These are phyloP conservation scores for Harpegnathos saltator DNA, from an alignment of 1,140 invertebrate genomes.

Conservation along the genomic window DNA sequence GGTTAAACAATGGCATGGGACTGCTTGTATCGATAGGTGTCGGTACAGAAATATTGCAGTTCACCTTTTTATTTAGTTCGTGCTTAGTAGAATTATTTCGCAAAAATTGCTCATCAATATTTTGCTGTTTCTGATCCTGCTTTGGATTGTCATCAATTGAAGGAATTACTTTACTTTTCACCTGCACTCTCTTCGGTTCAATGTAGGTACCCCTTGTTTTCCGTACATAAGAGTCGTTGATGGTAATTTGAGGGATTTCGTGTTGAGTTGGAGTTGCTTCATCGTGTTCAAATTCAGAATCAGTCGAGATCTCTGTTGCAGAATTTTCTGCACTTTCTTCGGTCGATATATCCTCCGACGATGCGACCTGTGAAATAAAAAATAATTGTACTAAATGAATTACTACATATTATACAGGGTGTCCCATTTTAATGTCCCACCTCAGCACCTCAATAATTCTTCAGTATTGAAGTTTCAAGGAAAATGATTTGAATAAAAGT, in stretches of 20 bases:
- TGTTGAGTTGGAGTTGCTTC: constrained; percentile 89
- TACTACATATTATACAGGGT: background rate
- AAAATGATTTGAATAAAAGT: too few species aligned
- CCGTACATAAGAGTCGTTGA: constrained; percentile 87
- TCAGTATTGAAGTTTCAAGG: too few species aligned
- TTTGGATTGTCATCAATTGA: constrained; percentile 81
- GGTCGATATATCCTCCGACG: constrained; percentile 88
- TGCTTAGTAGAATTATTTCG: constrained; percentile 61
- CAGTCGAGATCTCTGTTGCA: constrained; percentile 95
- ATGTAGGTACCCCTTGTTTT: constrained; percentile 85
- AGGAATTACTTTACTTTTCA: constrained; percentile 84
- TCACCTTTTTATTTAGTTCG: constrained; percentile 29
- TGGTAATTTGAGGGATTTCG: constrained; percentile 89
- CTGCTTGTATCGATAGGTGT: constrained; percentile 71
- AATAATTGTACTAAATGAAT: constrained; percentile 43
- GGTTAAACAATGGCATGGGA: constrained; percentile 84
- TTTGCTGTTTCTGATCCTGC: constrained; percentile 34
- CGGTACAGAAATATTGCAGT: constrained; percentile 22
- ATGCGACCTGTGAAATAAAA: constrained; percentile 88
- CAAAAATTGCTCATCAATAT: constrained; percentile 8
- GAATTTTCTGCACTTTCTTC: constrained; percentile 90
- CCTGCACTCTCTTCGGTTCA: constrained; percentile 88
- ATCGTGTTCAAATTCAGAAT: constrained; percentile 95
- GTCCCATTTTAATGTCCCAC: too few species aligned
- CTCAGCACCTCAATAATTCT: too few species aligned